Evolutionary conservation across 2,113 vertebrate species (phyloP), one percentile per base, ranked within the genome.

Genomic region (Centrocercus urophasianus): DNA sequence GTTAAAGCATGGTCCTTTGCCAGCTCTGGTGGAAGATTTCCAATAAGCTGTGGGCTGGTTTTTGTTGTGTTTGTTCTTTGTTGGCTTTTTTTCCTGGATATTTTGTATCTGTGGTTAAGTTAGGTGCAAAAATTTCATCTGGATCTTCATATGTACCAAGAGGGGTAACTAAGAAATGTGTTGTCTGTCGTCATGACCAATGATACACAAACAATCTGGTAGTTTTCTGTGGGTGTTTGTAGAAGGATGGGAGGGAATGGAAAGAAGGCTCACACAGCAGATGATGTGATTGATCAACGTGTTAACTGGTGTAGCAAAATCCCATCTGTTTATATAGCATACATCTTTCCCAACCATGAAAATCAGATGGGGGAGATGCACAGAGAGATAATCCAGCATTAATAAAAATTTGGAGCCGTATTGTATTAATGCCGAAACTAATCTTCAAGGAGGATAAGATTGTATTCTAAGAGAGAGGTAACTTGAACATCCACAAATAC

Each of bases 241-340:
- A 32, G 25, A 88, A 74, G 42, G 50, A 86, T 13, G 12, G 30
- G 42, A 79, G 10, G 59, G 72, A 50, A 56, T 61, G 50, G 21
- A 64, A 84, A 43, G 57, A 16, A 67, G 54, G 57, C 28, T 94
- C 72, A 73, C 91, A 73, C 52, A 86, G 83, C 93, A 94, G 89
- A 90, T 95, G 88, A 96, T 93, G 84, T 89, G 89, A 95, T 83
- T 96, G 95, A 97, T 96, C 80, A 69, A 70, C 28, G 38, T 76
- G 82, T 88, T 96, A 96, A 96, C 92, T 92, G 95, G 54, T 45
- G 75, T 94, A 93, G 85, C 69, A 94, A 88, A 96, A 94, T 45
- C 72, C 96, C 97, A 95, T 96, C 94, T 98, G 92, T 97, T 94
- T 95, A 15, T 90, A 60, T 4, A 45, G 38, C 82, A 95, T 88